These are phyloP conservation scores for Odocoileus hemionus DNA, from an alignment of 2,113 vertebrate genomes.

Conservation along the genomic window DNA sequence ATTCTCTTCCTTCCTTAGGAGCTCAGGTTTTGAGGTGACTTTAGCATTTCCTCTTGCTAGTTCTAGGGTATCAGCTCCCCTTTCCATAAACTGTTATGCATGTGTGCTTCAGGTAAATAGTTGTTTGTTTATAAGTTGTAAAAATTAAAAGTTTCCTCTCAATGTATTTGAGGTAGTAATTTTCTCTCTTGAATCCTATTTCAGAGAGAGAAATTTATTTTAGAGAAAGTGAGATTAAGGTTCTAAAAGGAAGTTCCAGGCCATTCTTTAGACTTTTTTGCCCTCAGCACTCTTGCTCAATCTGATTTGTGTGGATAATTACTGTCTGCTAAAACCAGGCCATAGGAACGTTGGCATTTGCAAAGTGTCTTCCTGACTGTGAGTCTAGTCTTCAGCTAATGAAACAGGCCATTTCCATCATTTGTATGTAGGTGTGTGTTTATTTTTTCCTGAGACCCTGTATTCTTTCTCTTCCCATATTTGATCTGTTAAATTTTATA, in stretches of 20 bases:
- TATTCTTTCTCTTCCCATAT: constrained; percentile 23
- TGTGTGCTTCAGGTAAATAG: neutral
- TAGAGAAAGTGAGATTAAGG: constrained; percentile 35
- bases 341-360: neutral
- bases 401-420: neutral
- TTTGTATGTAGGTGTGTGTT: constrained; percentile 17
- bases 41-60: constrained; percentile 38
- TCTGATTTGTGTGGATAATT: constrained; percentile 38
- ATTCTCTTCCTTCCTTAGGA: constrained; percentile 37
- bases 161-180: neutral
- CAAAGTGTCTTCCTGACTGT: neutral
- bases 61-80: neutral
- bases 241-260: neutral
- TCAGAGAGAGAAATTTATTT: neutral
- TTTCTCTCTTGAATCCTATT: neutral
- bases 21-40: constrained; percentile 50
- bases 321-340: neutral
- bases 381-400: neutral
- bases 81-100: constrained; percentile 14
- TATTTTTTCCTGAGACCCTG: neutral
- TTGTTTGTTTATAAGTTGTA: constrained; percentile 7
- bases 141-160: constrained; percentile 18
- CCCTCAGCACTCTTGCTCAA: neutral
- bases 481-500: constrained; percentile 30
- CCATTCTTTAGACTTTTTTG: neutral